Evolutionary conservation across 2,113 vertebrate genomes (phyloP).

Genomic region (Sisor rabdophorus): DNA sequence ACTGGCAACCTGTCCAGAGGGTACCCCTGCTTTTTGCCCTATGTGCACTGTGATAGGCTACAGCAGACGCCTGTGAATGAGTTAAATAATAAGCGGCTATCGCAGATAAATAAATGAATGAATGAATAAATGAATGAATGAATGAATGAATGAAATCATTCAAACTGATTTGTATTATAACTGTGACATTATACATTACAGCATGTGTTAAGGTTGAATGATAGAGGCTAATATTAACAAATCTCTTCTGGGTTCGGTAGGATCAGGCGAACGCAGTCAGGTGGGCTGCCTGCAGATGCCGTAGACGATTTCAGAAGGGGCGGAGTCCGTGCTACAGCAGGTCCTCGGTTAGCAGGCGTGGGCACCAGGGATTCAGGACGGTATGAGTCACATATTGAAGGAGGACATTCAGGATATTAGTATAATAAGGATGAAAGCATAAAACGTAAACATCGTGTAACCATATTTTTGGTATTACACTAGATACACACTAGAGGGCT

Average conservation of each 20-base stretch:
- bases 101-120: too few relatives aligned
- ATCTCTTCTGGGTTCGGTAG: constrained; percentile 57
- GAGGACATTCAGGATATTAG: background rate
- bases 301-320: constrained; percentile 88
- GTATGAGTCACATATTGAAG: constrained; percentile 26
- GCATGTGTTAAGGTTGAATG: background rate
- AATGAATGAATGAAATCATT: too few relatives aligned
- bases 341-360: constrained; percentile 79
- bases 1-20: too few relatives aligned
- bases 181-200: too few relatives aligned
- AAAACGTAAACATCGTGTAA: background rate
- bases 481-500: too few relatives aligned
- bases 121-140: too few relatives aligned
- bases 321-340: constrained; percentile 86
- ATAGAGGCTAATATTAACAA: background rate
- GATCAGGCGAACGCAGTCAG: constrained; percentile 92
- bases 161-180: too few relatives aligned
- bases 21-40: too few relatives aligned
- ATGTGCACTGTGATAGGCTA: too few relatives aligned
- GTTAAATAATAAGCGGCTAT: too few relatives aligned
- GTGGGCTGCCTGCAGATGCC: constrained; percentile 81
- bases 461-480: too few relatives aligned
- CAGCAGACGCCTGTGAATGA: too few relatives aligned
- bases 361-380: constrained; percentile 48
- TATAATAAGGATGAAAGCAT: background rate